phyloP scores from a whole-genome alignment of 2,797 vertebrate species.

The Pagetopsis macropterus region DNA sequence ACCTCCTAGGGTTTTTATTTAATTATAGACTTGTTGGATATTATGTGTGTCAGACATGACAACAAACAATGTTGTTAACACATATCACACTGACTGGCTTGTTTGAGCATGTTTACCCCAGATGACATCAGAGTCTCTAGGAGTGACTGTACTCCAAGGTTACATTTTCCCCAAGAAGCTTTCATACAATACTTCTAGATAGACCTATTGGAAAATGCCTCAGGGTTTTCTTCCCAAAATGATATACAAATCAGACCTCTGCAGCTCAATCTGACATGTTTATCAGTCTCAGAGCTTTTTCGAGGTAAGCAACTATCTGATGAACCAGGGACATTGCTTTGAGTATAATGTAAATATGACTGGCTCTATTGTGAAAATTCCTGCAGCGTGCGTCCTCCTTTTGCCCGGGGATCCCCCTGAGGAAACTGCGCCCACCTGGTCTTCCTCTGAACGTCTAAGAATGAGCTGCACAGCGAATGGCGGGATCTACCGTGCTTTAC shows the following conservation, averaged over 20 bases:
- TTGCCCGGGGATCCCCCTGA: constrained; percentile 28
- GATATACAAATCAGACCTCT: neutral
- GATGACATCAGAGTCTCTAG: neutral
- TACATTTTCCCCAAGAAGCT: neutral
- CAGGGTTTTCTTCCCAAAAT: too few relatives aligned
- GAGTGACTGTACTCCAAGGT: neutral
- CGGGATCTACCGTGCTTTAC: constrained; percentile 24
- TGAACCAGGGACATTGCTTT: neutral
- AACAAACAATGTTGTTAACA: neutral
- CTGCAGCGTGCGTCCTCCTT: constrained; percentile 27
- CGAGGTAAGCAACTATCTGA: neutral
- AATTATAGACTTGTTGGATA: neutral
- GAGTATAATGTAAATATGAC: neutral
- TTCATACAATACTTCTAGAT: neutral
- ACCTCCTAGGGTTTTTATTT: neutral
- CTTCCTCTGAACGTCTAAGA: constrained; percentile 48
- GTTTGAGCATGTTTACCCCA: neutral
- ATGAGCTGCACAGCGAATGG: constrained; percentile 36
- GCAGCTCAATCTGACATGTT: neutral
- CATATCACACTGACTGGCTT: neutral
- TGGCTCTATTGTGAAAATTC: constrained; percentile 36
- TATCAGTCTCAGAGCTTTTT: too few relatives aligned
- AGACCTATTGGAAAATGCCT: neutral
- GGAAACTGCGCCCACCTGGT: constrained; percentile 49
- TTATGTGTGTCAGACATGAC: constrained; percentile 2